These are phyloP conservation scores for Volucella bombylans DNA, from an alignment of 2,888 invertebrate genomes.

Conservation along the genomic window DNA sequence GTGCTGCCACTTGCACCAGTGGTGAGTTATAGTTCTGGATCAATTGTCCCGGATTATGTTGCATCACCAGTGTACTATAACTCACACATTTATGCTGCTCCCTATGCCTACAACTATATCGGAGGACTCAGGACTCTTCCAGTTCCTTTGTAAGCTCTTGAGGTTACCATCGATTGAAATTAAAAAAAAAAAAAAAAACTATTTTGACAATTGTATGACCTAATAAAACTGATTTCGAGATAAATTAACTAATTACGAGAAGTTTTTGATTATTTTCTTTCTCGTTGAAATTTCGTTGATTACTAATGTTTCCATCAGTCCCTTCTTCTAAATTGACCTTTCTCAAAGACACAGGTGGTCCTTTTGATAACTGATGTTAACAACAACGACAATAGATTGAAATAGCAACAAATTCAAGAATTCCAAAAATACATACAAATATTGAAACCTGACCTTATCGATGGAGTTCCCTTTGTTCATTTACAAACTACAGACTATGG, in stretches of 20 bases:
- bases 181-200: neutral
- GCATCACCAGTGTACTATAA: slow-evolving; percentile 76
- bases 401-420: too few relatives aligned
- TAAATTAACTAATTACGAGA: slow-evolving; percentile 15
- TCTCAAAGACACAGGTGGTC: too few relatives aligned
- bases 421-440: too few relatives aligned
- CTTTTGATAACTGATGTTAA: too few relatives aligned
- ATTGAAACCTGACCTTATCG: too few relatives aligned
- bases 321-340: too few relatives aligned
- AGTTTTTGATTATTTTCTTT: neutral
- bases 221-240: slow-evolving; percentile 50
- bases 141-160: slow-evolving; percentile 33
- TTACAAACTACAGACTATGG: too few relatives aligned
- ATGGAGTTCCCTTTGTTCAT: too few relatives aligned
- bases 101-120: slow-evolving; percentile 78
- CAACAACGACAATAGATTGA: too few relatives aligned
- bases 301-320: too few relatives aligned
- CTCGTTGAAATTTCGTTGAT: too few relatives aligned
- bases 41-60: slow-evolving; percentile 47
- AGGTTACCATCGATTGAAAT: neutral
- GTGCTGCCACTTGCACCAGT: slow-evolving; percentile 72
- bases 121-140: slow-evolving; percentile 54
- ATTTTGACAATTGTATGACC: slow-evolving; percentile 27
- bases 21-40: slow-evolving; percentile 49
- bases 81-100: slow-evolving; percentile 76